phyloP scores from a whole-genome alignment of 2,113 vertebrate genomes.

The Pseudorasbora parva region DNA sequence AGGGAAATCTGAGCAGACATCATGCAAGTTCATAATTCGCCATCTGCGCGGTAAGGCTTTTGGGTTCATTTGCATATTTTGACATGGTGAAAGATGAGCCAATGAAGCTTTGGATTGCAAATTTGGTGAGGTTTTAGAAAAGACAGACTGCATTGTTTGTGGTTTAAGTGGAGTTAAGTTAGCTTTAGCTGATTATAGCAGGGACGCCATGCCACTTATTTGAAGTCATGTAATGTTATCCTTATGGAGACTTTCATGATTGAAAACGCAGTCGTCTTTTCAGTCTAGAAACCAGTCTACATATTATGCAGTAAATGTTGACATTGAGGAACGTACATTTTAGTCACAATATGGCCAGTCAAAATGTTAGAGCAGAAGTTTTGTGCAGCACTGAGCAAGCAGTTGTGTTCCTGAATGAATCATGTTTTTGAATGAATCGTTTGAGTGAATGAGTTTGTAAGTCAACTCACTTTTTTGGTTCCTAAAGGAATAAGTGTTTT shows the following conservation, averaged over 20 bases:
- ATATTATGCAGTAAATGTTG: neutral
- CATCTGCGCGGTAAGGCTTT: conserved; percentile 33
- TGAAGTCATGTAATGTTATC: conserved; percentile 35
- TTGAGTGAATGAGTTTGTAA: neutral
- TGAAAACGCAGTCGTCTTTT: conserved; percentile 28
- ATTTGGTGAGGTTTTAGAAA: conserved; percentile 36
- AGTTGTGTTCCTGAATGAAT: neutral
- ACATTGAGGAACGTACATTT: neutral
- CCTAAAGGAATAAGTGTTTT: neutral
- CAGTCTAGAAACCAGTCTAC: neutral
- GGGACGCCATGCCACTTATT: conserved; percentile 12
- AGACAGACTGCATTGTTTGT: conserved; percentile 26
- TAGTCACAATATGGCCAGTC: neutral
- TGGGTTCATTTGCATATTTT: conserved; percentile 23
- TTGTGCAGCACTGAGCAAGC: neutral
- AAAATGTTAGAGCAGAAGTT: neutral
- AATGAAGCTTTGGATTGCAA: conserved; percentile 32
- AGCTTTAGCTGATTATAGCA: conserved; percentile 42
- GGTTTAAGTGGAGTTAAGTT: conserved; percentile 20
- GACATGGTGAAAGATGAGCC: conserved; percentile 21
- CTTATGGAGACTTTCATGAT: conserved; percentile 30
- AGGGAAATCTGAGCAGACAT: conserved; percentile 37
- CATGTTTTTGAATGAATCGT: neutral
- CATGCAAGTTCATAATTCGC: neutral
- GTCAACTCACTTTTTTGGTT: no score